Percentiles rank a stretch among this genome's conserved stretches.
These are phyloP conservation scores for Heloderma charlesbogerti DNA, from an alignment of 2,113 vertebrate species.

Conservation along the genomic window DNA sequence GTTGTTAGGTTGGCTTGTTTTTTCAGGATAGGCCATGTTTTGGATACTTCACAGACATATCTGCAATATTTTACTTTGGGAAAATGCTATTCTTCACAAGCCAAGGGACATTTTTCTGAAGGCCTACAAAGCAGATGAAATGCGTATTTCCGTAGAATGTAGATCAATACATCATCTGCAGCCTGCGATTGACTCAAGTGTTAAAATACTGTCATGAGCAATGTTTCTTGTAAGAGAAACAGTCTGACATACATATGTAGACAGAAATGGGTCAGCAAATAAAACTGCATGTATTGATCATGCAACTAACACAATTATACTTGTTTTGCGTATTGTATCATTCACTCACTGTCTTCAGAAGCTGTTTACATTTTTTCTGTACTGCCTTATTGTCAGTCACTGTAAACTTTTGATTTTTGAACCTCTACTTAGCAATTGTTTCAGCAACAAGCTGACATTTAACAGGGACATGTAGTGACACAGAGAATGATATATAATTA, in stretches of 20 bases:
- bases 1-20: background rate
- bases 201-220: background rate
- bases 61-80: background rate
- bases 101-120: background rate
- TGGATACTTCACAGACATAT: background rate
- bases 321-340: background rate
- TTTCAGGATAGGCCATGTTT: background rate
- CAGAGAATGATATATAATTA: background rate
- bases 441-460: background rate
- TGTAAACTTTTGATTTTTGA: conserved; percentile 12
- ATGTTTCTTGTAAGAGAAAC: background rate
- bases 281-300: background rate
- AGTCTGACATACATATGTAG: background rate
- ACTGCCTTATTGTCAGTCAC: background rate
- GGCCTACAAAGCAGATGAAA: background rate
- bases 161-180: background rate
- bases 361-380: background rate
- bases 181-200: background rate
- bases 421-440: background rate
- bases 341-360: background rate
- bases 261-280: background rate
- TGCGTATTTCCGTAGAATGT: background rate
- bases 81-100: background rate
- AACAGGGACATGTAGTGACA: background rate
- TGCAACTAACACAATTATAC: background rate